Base-by-base conservation (phyloP, 2,888 invertebrate genomes). In the Amiota mariae region DNA sequence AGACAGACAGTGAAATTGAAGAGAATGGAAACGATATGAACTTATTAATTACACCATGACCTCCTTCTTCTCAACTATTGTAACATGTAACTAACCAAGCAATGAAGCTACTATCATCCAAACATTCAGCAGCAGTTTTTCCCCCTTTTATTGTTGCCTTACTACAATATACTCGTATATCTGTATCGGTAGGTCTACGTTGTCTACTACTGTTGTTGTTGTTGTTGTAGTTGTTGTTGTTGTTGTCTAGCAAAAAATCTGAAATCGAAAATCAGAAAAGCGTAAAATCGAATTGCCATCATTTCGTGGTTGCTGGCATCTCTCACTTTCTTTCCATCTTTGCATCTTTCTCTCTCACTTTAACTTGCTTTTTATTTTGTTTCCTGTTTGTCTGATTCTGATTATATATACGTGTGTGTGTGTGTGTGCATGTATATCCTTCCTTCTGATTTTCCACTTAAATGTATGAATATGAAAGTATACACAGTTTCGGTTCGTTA, bases 271-370 rank as follows among this genome's bases (percentile, higher is more conserved):
- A 82, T 85, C 84, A 84, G 79, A 85, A 85, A 85, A 85, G 84
- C 84, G 84, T 84, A 82, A 84, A 84, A 84, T 84, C 84, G 84
- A 84, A 84, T 82, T 80, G 82, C 82, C 82, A 81, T 79, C 80
- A 82, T 84, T 82, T 77, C 82, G 82, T 82, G 81, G 83, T 80
- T 82, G 80, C 77, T 80, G 72, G 80, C 79, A 78, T 78, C 76
- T 80, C 79, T 80, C 79, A 73, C 77, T 76, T 71, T 63, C 74
- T 73, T 71, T 11, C 61, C 24, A 46, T 46, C 11, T 46, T 36
- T 36, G 2, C 36, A 36, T 36, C 2, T 36, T 36, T 36, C 13
- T 10, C 61, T 61, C 61, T 13, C 61, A 18, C 0, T 61, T 18
- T 11, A 46, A 6, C 6, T 59, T 24, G 20, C 12, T 18, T 59